A percentile compares a stretch with the other conserved stretches of the same genome.
Evolutionary conservation across 2,113 vertebrate genomes (phyloP).

Genomic region (Tragelaphus imberbis): DNA sequence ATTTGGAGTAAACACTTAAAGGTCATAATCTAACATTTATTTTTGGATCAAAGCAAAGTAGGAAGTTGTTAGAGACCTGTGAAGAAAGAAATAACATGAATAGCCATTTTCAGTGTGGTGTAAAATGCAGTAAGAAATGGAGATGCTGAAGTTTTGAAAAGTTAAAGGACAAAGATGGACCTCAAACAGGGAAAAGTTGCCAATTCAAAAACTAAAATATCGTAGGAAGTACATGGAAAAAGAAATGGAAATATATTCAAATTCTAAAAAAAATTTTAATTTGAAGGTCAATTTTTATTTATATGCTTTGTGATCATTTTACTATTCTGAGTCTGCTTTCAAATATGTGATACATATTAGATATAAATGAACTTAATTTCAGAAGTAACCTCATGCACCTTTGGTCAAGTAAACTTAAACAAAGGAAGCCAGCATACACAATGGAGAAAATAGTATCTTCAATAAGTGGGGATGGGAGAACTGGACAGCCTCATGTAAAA

Average conservation of each 20-base stretch:
- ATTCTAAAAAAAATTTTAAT: background rate
- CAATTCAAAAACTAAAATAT: background rate
- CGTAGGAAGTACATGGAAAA: background rate
- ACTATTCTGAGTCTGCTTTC: background rate
- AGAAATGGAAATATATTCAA: background rate
- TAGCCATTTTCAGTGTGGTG: background rate
- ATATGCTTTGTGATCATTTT: background rate
- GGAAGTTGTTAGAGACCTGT: background rate
- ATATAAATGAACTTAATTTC: background rate
- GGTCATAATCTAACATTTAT: conserved; percentile 60
- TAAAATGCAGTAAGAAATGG: background rate
- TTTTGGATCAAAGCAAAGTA: conserved; percentile 43
- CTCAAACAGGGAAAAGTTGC: background rate
- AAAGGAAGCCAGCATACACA: background rate
- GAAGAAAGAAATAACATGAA: background rate
- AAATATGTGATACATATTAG: background rate
- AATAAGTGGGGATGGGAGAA: background rate
- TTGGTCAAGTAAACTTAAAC: background rate
- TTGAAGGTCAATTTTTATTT: background rate
- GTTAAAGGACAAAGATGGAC: background rate
- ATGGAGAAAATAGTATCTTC: background rate
- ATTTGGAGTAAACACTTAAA: conserved; percentile 63
- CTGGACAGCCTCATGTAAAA: background rate
- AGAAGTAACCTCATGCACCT: background rate
- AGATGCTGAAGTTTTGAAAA: background rate